Conservation (phyloP, 2,888 invertebrate species). For the Anoncus sp. region DNA sequence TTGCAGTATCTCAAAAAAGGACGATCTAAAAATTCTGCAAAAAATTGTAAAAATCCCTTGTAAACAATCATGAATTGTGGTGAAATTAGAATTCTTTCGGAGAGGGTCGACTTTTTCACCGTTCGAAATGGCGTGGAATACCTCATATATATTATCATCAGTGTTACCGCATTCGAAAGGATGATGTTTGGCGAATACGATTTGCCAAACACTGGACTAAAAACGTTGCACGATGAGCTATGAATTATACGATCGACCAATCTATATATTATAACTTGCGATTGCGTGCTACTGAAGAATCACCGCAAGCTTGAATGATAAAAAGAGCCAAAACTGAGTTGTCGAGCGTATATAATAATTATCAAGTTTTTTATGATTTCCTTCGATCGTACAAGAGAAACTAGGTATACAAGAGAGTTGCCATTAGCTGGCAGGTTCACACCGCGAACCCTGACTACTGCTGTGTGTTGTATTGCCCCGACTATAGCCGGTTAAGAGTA, state of each 20-base stretch:
- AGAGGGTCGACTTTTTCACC: too few species aligned
- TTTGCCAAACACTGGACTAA: constrained; percentile 6
- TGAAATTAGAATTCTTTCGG: too few species aligned
- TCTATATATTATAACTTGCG: not conserved
- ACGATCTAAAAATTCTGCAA: too few species aligned
- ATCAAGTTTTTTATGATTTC: constrained; percentile 59
- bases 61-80: too few species aligned
- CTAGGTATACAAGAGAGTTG: constrained; percentile 7
- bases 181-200: constrained; percentile 37
- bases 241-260: constrained; percentile 13
- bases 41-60: too few species aligned
- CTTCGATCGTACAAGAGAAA: constrained; percentile 41
- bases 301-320: constrained; percentile 8
- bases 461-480: constrained; percentile 8
- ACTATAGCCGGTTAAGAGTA: constrained; percentile 15
- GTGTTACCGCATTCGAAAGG: constrained; percentile 1
- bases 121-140: too few species aligned
- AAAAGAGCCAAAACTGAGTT: constrained; percentile 51
- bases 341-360: constrained; percentile 53
- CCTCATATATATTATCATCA: too few species aligned
- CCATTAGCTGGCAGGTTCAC: constrained; percentile 47
- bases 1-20: not conserved
- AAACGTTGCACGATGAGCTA: constrained; percentile 2
- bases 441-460: constrained; percentile 37
- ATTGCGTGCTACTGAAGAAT: constrained; percentile 14